Conservation (phyloP, 1,140 invertebrate species). For the roundworm (Caenorhabditis elegans) region WBcel235 BX284603.4:4664001-4664500, state of each 20-base stretch:
- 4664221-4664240: background rate
- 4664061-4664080: background rate
- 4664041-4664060: constrained; percentile 11
- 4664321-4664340: too few relatives aligned
- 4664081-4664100: constrained; percentile 1
- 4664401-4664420: too few relatives aligned
- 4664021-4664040: constrained; percentile 24
- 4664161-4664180: background rate
- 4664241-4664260: background rate
- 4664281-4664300: too few relatives aligned
- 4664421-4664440: too few relatives aligned
- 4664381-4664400: too few relatives aligned
- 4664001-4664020: constrained; percentile 24
- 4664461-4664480: too few relatives aligned
- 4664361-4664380: too few relatives aligned
- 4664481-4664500: background rate
- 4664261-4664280: too few relatives aligned
- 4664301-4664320: too few relatives aligned
- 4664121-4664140: background rate
- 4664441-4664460: too few relatives aligned
- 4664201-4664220: background rate
- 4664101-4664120: background rate
- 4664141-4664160: background rate
- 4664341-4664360: too few relatives aligned
- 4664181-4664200: background rate